phyloP scores from a whole-genome alignment of 2,888 invertebrate species.

The Ectropis crepuscularia region DNA sequence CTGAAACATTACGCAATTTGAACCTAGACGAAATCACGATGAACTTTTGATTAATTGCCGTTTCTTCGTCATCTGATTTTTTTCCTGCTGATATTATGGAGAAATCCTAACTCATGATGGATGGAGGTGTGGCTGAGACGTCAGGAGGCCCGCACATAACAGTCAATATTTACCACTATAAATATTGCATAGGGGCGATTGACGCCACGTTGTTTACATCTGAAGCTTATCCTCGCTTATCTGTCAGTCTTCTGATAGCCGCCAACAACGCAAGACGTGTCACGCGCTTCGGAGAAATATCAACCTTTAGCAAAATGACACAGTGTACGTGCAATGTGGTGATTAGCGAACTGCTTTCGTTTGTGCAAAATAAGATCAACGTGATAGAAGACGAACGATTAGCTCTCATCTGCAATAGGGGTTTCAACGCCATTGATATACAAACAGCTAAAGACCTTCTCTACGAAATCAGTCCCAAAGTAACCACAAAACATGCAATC shows the following conservation, averaged over 20 bases:
- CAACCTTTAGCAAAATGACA: slow-evolving; percentile 14
- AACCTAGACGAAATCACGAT: neutral
- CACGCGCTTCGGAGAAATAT: slow-evolving; percentile 4
- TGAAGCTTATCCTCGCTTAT: slow-evolving; percentile 28
- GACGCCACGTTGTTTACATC: slow-evolving; percentile 22
- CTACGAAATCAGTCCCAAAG: neutral
- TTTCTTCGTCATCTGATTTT: neutral
- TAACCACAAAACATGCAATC: neutral
- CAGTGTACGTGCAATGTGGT: slow-evolving; percentile 26
- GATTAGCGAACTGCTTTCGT: slow-evolving; percentile 28
- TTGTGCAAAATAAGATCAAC: slow-evolving; percentile 30
- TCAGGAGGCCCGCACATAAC: slow-evolving; percentile 11
- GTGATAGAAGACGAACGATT: slow-evolving; percentile 29
- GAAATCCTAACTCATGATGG: slow-evolving; percentile 20
- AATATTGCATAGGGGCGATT: slow-evolving; percentile 23
- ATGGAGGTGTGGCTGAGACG: slow-evolving; percentile 24
- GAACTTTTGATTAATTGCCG: neutral
- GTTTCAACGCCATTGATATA: slow-evolving; percentile 20
- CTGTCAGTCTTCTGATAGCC: slow-evolving; percentile 24
- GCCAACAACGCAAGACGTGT: slow-evolving; percentile 18
- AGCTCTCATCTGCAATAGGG: slow-evolving; percentile 27
- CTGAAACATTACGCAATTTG: no score
- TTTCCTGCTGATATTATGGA: neutral
- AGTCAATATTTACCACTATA: slow-evolving; percentile 25
- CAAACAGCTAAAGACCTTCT: slow-evolving; percentile 17